Base-by-base conservation (phyloP, 2,888 invertebrate species). In the Leptinotarsa rubiginosa region DNA sequence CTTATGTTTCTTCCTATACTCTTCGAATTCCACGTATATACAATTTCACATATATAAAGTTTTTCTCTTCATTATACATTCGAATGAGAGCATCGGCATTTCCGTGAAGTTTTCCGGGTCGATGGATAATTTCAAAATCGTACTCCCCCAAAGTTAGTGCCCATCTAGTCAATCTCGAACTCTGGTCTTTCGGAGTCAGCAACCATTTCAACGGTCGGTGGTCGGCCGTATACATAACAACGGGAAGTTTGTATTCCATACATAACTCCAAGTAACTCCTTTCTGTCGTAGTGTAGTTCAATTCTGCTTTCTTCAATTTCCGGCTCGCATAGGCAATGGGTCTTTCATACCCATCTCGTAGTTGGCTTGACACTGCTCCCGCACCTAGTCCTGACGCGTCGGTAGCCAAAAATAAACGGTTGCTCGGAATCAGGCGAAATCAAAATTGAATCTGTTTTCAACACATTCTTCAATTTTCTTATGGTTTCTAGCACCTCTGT, bases 341-440 rank as follows among this genome's bases (percentile, higher is more conserved):
- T 31, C 66, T 12, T 52, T 78, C 74, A 3, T 66, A 16, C 12
- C 78, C 76, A 52, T 75, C 69, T 59, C 65, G 70, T n/a, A 31
- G 41, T 52, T 76, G 76, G 56, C 78, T 78, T 2, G 76, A 31
- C 0, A 78, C 65, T 13, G 71, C 76, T 13, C 65, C 73, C 15
- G 76, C 52, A 5, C 71, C 72, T 10, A 59, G 54, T 56, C 67
- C 71, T 12, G 72, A 72, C 1, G 75, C 76, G 59, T 73, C 76
- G 13, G 73, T 78, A 2, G 70, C 49, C 31, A 76, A 20, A 20
- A 15, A 74, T 65, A 69, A 78, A 78, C 13, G 74, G 73, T 68
- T 75, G 67, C 20, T 72, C 56, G 56, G 72, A 74, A 62, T 78
- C 70, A 52, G 76, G 74, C 47, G 52, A 76, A 7, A 76, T 74